Percentiles rank a stretch among this genome's conserved stretches.
phyloP scores from a whole-genome alignment of 2,797 vertebrate genomes.

The Chelon auratus region DNA sequence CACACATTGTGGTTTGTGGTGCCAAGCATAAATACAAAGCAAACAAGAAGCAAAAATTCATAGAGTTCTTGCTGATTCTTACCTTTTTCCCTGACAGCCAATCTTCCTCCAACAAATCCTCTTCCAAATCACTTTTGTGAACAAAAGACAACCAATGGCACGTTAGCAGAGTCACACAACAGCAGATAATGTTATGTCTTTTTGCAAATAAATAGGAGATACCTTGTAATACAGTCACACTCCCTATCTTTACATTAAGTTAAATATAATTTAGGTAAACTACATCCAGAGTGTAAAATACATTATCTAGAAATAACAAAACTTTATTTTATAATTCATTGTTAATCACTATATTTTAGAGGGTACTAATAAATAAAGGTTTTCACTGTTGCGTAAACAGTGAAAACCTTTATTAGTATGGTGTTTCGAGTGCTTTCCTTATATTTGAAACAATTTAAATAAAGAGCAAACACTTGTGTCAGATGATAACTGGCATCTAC shows the following conservation, averaged over 20 bases:
- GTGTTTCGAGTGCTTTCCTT: background rate
- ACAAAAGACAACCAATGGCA: conserved; percentile 31
- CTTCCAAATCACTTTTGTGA: conserved; percentile 92
- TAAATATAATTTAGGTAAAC: too few relatives aligned
- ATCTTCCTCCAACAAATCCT: conserved; percentile 95
- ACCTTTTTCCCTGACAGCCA: conserved; percentile 95
- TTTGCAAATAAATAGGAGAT: background rate
- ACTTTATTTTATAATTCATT: background rate
- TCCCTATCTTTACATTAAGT: background rate
- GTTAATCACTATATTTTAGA: background rate
- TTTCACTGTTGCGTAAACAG: too few relatives aligned
- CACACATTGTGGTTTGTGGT: conserved; percentile 7
- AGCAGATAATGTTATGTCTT: background rate
- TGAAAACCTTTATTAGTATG: too few relatives aligned
- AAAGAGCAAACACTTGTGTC: background rate
- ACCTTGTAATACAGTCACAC: background rate
- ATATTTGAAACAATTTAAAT: background rate
- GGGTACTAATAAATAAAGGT: too few relatives aligned
- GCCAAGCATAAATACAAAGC: background rate
- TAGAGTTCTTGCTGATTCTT: conserved; percentile 59
- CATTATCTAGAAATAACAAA: background rate
- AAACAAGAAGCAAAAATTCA: conserved; percentile 9
- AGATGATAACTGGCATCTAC: too few relatives aligned
- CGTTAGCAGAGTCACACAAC: conserved; percentile 13
- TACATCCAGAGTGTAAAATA: too few relatives aligned